phyloP scores from a whole-genome alignment of 2,888 invertebrate genomes.

The Oxystoma pomonae region DNA sequence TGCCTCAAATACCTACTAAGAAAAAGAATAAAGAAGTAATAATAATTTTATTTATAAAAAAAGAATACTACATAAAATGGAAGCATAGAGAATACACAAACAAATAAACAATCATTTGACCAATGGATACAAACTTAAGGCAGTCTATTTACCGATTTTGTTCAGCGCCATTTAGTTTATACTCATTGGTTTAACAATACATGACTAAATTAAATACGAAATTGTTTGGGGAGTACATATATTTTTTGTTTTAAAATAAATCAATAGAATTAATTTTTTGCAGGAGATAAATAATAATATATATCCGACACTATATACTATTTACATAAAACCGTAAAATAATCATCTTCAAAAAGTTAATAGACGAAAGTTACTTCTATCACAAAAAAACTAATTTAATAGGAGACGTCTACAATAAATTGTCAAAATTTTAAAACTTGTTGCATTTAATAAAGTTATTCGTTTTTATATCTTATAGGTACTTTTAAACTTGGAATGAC shows the following conservation, averaged over 20 bases:
- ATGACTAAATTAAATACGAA: too few relatives aligned
- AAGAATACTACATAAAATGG: slow-evolving; percentile 33
- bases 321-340: slow-evolving; percentile 22
- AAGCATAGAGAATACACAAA: slow-evolving; percentile 30
- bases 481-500: neutral
- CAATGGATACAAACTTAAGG: too few relatives aligned
- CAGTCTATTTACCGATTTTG: too few relatives aligned
- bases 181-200: too few relatives aligned
- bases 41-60: slow-evolving; percentile 19
- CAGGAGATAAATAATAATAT: slow-evolving; percentile 28
- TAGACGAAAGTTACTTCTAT: slow-evolving; percentile 12
- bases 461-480: neutral
- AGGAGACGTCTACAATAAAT: neutral
- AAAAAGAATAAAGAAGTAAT: too few relatives aligned
- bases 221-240: too few relatives aligned
- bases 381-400: slow-evolving; percentile 15
- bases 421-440: neutral
- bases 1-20: too few relatives aligned
- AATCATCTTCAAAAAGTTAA: neutral
- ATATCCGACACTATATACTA: slow-evolving; percentile 26
- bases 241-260: too few relatives aligned
- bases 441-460: too few relatives aligned
- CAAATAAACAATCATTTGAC: too few relatives aligned
- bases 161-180: too few relatives aligned
- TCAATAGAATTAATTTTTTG: too few relatives aligned